Percentiles rank a stretch among this genome's conserved stretches.
phyloP scores from a whole-genome alignment of 2,797 vertebrate species.

The Odontamblyopus lacepedii region DNA sequence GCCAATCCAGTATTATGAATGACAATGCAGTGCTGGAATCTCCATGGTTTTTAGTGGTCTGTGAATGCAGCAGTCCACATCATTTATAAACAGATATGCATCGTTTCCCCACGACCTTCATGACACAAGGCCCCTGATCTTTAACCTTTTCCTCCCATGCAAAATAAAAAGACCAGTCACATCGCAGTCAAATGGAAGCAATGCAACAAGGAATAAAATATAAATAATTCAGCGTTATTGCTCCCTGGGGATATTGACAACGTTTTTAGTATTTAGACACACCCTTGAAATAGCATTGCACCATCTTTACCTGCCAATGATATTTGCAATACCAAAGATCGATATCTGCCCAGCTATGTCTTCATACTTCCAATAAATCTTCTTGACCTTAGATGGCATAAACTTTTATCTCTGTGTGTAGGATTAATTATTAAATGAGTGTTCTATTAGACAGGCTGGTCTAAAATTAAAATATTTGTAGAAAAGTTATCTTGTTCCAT shows the following conservation, averaged over 20 bases:
- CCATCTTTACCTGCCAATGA: slow-evolving; percentile 32
- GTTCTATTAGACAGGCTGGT: no score
- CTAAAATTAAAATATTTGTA: no score
- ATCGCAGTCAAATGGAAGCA: slow-evolving; percentile 28
- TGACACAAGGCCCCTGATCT: slow-evolving; percentile 51
- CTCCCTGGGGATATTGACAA: slow-evolving; percentile 51
- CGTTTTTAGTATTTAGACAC: slow-evolving; percentile 26
- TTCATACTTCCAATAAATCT: slow-evolving; percentile 16
- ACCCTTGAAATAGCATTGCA: slow-evolving; percentile 10
- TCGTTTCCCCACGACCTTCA: slow-evolving; percentile 62
- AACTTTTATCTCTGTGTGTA: not conserved
- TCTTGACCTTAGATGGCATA: not conserved
- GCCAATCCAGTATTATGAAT: slow-evolving; percentile 18
- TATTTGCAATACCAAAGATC: slow-evolving; percentile 25
- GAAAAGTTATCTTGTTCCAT: no score
- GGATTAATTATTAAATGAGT: no score
- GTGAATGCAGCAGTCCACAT: slow-evolving; percentile 41
- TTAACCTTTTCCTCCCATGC: slow-evolving; percentile 43
- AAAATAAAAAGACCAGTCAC: slow-evolving; percentile 47
- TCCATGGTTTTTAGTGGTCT: slow-evolving; percentile 29
- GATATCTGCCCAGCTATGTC: slow-evolving; percentile 13
- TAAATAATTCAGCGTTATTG: slow-evolving; percentile 65
- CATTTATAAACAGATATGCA: slow-evolving; percentile 31
- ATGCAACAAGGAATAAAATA: slow-evolving; percentile 32
- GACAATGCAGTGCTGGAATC: slow-evolving; percentile 60